Evolutionary conservation across 92 coral and sea anemone species (phyloP).

Genomic region (Actinostola sp.): DNA sequence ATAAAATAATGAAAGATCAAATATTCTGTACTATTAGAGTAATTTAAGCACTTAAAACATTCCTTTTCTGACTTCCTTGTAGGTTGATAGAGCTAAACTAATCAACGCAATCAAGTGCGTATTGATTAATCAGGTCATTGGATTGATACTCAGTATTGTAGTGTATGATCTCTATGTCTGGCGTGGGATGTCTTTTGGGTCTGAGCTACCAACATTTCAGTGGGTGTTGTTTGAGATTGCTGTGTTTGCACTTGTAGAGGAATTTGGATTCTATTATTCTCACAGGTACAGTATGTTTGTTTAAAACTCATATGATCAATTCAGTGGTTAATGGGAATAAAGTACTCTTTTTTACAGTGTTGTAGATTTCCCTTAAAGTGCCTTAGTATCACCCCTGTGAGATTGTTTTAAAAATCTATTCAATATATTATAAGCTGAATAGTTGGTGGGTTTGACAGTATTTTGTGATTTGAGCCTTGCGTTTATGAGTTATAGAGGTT

Average conservation of each 20-base stretch:
- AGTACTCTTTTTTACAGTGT: no score
- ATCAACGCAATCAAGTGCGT: slow-evolving; percentile 71
- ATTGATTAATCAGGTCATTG: slow-evolving; percentile 83
- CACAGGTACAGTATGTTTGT: slow-evolving; percentile 80
- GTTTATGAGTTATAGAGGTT: no score
- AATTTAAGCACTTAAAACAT: no score
- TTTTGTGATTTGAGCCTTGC: no score
- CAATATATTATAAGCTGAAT: no score
- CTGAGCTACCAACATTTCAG: slow-evolving; percentile 85
- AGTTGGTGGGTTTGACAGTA: no score
- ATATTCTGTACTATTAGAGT: no score
- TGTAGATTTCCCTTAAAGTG: no score
- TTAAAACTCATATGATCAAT: background rate
- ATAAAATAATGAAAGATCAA: no score
- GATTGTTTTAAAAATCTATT: no score
- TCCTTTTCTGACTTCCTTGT: no score
- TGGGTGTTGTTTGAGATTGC: slow-evolving; percentile 97
- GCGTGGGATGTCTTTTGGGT: slow-evolving; percentile 81
- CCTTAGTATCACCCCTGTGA: no score
- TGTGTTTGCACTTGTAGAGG: slow-evolving; percentile 81
- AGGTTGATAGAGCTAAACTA: slow-evolving; percentile 85
- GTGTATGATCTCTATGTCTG: slow-evolving; percentile 46
- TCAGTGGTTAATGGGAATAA: background rate
- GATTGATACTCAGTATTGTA: slow-evolving; percentile 30
- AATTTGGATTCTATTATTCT: slow-evolving; percentile 89